Conservation (phyloP, 2,113 vertebrate species). For the Phyllostomus discolor region DNA sequence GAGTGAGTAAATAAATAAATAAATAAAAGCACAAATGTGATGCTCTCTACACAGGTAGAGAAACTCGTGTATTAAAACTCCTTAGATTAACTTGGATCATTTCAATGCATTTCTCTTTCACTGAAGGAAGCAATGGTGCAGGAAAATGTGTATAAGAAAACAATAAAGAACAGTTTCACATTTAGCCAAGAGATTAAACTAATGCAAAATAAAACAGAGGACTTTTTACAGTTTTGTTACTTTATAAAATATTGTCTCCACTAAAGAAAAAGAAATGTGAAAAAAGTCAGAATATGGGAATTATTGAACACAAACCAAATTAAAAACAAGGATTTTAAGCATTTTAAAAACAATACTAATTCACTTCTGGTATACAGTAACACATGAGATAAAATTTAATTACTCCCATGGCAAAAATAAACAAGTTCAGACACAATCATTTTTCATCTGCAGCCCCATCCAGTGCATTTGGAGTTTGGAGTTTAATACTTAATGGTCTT, state of each 20-base stretch:
- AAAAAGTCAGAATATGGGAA: not conserved
- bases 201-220: not conserved
- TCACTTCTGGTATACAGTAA: not conserved
- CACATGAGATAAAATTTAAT: not conserved
- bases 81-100: not conserved
- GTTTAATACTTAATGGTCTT: not conserved
- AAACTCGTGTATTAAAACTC: not conserved
- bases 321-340: not conserved
- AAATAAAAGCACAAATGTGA: not conserved
- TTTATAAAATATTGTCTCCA: not conserved
- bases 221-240: not conserved
- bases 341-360: not conserved
- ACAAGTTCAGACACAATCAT: not conserved
- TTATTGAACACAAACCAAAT: not conserved
- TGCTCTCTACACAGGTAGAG: not conserved
- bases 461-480: not conserved
- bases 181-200: not conserved
- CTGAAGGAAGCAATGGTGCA: not conserved
- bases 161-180: not conserved
- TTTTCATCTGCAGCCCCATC: not conserved
- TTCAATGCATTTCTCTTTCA: not conserved
- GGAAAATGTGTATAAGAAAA: conserved; percentile 29
- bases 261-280: not conserved
- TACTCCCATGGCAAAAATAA: not conserved
- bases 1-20: not conserved